These are phyloP conservation scores for Blomia tropicalis DNA, from an alignment of 2,888 invertebrate genomes.

Conservation along the genomic window DNA sequence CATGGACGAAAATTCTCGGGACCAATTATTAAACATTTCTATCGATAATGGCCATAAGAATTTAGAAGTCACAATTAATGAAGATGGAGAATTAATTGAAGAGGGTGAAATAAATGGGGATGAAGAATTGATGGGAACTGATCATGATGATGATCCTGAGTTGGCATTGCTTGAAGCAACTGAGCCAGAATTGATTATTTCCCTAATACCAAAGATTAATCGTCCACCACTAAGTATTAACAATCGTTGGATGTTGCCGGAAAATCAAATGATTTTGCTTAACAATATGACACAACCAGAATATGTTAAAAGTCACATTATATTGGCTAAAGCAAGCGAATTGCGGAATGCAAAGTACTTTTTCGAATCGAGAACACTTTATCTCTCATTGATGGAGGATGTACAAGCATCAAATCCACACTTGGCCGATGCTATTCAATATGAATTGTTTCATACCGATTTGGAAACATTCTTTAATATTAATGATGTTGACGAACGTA, in stretches of 20 bases:
- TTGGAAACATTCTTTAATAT: constrained; percentile 21
- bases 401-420: constrained; percentile 23
- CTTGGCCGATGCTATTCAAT: constrained; percentile 24
- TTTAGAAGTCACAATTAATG: background rate
- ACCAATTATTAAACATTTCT: background rate
- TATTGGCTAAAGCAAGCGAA: constrained; percentile 30
- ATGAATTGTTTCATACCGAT: constrained; percentile 25
- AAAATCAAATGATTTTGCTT: constrained; percentile 14
- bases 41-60: background rate
- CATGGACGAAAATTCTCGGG: background rate
- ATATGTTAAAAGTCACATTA: constrained; percentile 25
- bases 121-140: constrained; percentile 4
- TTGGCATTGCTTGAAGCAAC: constrained; percentile 24
- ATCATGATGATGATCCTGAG: constrained; percentile 23
- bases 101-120: constrained; percentile 24
- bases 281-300: constrained; percentile 4
- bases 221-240: constrained; percentile 23
- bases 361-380: constrained; percentile 24
- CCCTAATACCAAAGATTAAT: constrained; percentile 17
- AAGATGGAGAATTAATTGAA: constrained; percentile 14
- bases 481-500: constrained; percentile 24
- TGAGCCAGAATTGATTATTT: constrained; percentile 28
- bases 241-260: constrained; percentile 20
- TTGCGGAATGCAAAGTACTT: constrained; percentile 26
- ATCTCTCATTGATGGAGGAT: constrained; percentile 24